These are phyloP conservation scores for Drymodes brunneopygia DNA, from an alignment of 2,113 vertebrate species.

Conservation along the genomic window DNA sequence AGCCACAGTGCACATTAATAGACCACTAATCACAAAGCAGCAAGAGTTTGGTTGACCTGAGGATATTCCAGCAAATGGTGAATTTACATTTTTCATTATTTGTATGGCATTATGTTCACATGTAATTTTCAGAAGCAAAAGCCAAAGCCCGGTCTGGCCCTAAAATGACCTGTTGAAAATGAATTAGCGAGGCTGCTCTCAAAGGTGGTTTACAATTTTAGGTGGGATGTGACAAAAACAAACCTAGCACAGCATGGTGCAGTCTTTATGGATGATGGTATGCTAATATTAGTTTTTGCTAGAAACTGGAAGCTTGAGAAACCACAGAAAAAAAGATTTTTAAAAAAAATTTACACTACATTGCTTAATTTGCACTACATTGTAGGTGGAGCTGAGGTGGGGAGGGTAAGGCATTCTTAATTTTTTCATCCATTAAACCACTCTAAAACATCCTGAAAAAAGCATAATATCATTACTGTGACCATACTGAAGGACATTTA, in stretches of 20 bases:
- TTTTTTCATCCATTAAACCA: neutral
- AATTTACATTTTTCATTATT: constrained; percentile 22
- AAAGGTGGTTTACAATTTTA: neutral
- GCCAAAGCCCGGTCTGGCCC: neutral
- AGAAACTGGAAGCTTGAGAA: neutral
- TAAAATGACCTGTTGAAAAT: constrained; percentile 11
- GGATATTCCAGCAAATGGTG: constrained; percentile 22
- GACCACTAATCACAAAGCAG: constrained; percentile 30
- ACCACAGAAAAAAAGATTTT: neutral
- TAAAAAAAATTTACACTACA: neutral
- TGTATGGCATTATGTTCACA: neutral
- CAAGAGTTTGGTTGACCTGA: constrained; percentile 32
- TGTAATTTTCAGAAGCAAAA: constrained; percentile 19
- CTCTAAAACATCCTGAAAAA: neutral
- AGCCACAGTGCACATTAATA: constrained; percentile 19
- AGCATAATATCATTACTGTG: neutral
- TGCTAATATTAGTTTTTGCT: neutral
- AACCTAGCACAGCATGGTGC: neutral
- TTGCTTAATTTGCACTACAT: neutral
- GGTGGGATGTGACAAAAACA: constrained; percentile 3
- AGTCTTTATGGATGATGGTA: neutral
- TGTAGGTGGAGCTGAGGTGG: neutral
- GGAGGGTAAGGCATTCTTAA: neutral
- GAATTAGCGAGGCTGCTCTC: neutral
- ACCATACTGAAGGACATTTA: neutral